These are phyloP conservation scores for Bagarius yarrelli DNA, from an alignment of 2,113 vertebrate genomes.

Conservation along the genomic window DNA sequence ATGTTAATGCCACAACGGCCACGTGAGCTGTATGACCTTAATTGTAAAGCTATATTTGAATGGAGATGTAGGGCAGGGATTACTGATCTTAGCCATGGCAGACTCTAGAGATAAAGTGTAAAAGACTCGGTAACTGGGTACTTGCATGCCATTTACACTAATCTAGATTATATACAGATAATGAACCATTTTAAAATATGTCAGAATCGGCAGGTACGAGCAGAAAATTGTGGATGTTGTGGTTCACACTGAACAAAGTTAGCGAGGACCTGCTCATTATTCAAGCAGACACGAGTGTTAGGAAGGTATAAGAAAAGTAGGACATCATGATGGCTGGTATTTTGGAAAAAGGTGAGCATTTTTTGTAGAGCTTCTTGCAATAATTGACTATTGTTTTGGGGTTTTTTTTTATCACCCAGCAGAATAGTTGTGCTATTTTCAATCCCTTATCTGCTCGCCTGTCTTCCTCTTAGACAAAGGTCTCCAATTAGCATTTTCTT, in stretches of 20 bases:
- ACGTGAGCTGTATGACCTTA: constrained; percentile 48
- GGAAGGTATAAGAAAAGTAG: constrained; percentile 40
- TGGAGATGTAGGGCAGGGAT: constrained; percentile 54
- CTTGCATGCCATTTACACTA: background rate
- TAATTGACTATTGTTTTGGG: background rate
- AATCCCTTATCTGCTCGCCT: constrained; percentile 15
- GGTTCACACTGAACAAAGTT: constrained; percentile 34
- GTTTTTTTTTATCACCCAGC: constrained; percentile 4
- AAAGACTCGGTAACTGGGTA: background rate
- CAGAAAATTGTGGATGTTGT: background rate
- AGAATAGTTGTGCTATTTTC: constrained; percentile 41
- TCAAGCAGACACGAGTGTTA: constrained; percentile 33
- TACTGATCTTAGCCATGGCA: constrained; percentile 38
- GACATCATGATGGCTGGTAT: constrained; percentile 41
- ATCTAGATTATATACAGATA: background rate
- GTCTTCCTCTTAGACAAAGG: constrained; percentile 47
- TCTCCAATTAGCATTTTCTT: constrained; percentile 54
- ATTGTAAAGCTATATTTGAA: constrained; percentile 58
- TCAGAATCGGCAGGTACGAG: constrained; percentile 10
- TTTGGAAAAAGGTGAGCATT: constrained; percentile 49
- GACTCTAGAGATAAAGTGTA: constrained; percentile 8
- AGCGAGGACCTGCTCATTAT: constrained; percentile 31
- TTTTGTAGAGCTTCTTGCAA: constrained; percentile 38
- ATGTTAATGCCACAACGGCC: constrained; percentile 47
- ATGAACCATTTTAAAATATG: background rate